These are phyloP conservation scores for Astur gentilis DNA, from an alignment of 2,113 vertebrate genomes.

Conservation along the genomic window DNA sequence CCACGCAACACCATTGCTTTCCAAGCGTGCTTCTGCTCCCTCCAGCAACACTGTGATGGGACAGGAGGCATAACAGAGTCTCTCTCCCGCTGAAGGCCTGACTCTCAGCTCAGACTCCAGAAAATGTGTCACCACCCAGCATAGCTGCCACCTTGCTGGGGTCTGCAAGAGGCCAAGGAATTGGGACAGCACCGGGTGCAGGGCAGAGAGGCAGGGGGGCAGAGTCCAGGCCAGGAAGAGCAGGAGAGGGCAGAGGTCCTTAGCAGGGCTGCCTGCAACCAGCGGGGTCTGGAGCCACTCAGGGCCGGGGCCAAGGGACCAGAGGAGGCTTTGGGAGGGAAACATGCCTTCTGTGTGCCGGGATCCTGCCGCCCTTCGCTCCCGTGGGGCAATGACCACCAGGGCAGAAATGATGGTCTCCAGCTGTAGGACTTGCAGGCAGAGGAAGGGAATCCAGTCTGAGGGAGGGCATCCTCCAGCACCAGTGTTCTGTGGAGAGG, in stretches of 20 bases:
- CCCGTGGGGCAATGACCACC: background rate
- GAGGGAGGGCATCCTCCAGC: background rate
- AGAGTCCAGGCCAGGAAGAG: background rate
- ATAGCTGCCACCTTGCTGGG: background rate
- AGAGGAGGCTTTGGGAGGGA: background rate
- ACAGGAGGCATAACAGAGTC: background rate
- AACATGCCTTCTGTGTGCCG: background rate
- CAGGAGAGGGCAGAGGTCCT: background rate
- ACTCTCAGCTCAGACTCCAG: background rate
- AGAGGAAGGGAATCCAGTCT: background rate
- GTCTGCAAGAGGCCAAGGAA: background rate
- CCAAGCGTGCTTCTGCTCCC: background rate
- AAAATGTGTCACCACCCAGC: accelerated
- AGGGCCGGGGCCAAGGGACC: accelerated
- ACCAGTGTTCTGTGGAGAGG: background rate
- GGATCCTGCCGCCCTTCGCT: background rate
- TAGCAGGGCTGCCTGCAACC: background rate
- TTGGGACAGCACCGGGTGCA: background rate
- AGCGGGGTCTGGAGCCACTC: background rate
- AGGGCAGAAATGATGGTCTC: background rate
- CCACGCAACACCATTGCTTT: background rate
- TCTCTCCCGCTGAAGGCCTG: background rate
- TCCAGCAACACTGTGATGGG: background rate
- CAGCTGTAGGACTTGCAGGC: background rate
- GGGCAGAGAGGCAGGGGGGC: background rate